Conservation (phyloP, 1,140 invertebrate species). For the Lucilia sericata region DNA sequence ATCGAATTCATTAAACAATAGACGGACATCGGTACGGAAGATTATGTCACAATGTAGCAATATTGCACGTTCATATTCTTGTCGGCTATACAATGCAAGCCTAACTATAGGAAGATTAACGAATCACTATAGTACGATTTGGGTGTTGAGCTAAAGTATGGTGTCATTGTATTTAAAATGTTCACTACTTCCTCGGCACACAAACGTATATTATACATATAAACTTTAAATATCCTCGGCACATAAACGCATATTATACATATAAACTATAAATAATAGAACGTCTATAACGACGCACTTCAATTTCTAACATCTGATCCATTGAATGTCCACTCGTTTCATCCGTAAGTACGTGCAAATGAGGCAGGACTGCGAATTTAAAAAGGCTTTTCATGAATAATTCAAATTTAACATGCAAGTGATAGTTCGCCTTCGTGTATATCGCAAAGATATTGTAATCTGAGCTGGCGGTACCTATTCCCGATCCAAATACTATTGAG, state of each 20-base stretch:
- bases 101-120: slow-evolving; percentile 84
- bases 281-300: slow-evolving; percentile 68
- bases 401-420: slow-evolving; percentile 73
- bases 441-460: slow-evolving; percentile 66
- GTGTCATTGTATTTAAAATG: slow-evolving; percentile 78
- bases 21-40: slow-evolving; percentile 77
- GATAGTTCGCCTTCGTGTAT: slow-evolving; percentile 69
- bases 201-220: slow-evolving; percentile 76
- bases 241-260: no score
- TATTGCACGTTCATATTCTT: slow-evolving; percentile 73
- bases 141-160: slow-evolving; percentile 81
- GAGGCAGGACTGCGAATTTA: slow-evolving; percentile 69
- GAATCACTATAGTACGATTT: slow-evolving; percentile 87
- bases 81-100: slow-evolving; percentile 79
- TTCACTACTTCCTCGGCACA: slow-evolving; percentile 73
- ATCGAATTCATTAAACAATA: slow-evolving; percentile 78
- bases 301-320: slow-evolving; percentile 70
- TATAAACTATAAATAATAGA: slow-evolving; percentile 69
- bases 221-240: no score
- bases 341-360: slow-evolving; percentile 79
- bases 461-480: background rate
- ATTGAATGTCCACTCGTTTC: slow-evolving; percentile 74
- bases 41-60: slow-evolving; percentile 86
- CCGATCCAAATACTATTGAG: slow-evolving; percentile 1
- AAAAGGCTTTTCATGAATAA: slow-evolving; percentile 73